Evolutionary conservation across 2,888 invertebrate species (phyloP).

Genomic region (Pedicia rivosa): DNA sequence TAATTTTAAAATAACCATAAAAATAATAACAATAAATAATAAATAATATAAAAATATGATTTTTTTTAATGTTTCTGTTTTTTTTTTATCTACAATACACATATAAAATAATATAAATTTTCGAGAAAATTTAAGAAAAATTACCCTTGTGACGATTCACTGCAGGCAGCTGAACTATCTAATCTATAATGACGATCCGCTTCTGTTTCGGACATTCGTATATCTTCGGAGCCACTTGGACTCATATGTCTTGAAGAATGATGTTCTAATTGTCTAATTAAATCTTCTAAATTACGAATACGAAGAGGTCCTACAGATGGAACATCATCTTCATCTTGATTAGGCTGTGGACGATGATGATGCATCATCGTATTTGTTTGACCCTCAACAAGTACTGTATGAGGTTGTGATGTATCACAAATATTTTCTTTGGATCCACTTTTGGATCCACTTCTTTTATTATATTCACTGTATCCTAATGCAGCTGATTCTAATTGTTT

Average conservation of each 20-base stretch:
- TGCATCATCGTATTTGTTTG: slow-evolving; percentile 18
- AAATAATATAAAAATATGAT: background rate
- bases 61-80: background rate
- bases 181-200: slow-evolving; percentile 75
- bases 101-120: background rate
- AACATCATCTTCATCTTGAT: slow-evolving; percentile 58
- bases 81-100: background rate
- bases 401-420: slow-evolving; percentile 50
- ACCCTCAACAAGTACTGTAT: slow-evolving; percentile 34
- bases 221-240: slow-evolving; percentile 81
- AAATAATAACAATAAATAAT: background rate
- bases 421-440: slow-evolving; percentile 57
- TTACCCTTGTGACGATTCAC: slow-evolving; percentile 58
- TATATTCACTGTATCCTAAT: slow-evolving; percentile 37
- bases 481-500: slow-evolving; percentile 46
- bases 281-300: slow-evolving; percentile 80
- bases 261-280: slow-evolving; percentile 76
- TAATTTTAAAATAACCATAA: background rate
- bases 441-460: slow-evolving; percentile 38
- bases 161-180: slow-evolving; percentile 55
- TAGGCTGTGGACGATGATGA: slow-evolving; percentile 33
- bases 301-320: slow-evolving; percentile 71
- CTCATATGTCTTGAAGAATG: slow-evolving; percentile 78
- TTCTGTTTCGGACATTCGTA: slow-evolving; percentile 69
- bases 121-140: slow-evolving; percentile 18